Evolutionary conservation across 2,888 invertebrate species (phyloP).

Genomic region (Baccha elongata): DNA sequence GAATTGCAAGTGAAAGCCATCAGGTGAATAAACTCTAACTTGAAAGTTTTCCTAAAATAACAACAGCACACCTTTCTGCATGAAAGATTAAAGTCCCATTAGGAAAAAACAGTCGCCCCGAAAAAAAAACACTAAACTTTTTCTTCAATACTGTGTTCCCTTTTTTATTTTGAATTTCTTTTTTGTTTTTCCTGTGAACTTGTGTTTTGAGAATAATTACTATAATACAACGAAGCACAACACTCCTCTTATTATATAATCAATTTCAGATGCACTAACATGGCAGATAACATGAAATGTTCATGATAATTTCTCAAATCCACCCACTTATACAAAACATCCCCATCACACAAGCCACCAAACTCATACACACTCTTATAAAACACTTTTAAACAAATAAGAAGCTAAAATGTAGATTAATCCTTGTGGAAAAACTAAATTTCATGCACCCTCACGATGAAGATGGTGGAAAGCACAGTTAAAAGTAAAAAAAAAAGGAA

Average conservation of each 20-base stretch:
- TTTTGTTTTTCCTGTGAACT: too few relatives aligned
- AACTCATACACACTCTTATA: conserved; percentile 12
- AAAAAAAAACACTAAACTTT: too few relatives aligned
- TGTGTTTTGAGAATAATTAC: too few relatives aligned
- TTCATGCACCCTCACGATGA: conserved; percentile 39
- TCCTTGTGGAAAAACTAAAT: conserved; percentile 54
- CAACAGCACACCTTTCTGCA: too few relatives aligned
- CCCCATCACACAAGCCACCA: neutral
- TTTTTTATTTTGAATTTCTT: too few relatives aligned
- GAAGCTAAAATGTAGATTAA: conserved; percentile 55
- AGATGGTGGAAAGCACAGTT: conserved; percentile 18
- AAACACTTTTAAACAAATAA: conserved; percentile 17
- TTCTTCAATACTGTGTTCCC: too few relatives aligned
- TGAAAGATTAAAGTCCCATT: too few relatives aligned
- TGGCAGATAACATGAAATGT: conserved; percentile 57
- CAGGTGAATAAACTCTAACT: too few relatives aligned
- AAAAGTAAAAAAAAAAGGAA: conserved; percentile 11
- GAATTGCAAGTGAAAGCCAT: too few relatives aligned
- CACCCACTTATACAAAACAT: neutral
- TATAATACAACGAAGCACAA: too few relatives aligned
- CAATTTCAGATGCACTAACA: conserved; percentile 34
- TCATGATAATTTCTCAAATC: conserved; percentile 40
- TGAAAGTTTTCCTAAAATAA: too few relatives aligned
- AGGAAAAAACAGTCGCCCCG: too few relatives aligned
- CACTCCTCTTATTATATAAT: conserved; percentile 23